These are phyloP conservation scores for Epinephelus malabaricus DNA, from an alignment of 2,797 vertebrate genomes.

Conservation along the genomic window DNA sequence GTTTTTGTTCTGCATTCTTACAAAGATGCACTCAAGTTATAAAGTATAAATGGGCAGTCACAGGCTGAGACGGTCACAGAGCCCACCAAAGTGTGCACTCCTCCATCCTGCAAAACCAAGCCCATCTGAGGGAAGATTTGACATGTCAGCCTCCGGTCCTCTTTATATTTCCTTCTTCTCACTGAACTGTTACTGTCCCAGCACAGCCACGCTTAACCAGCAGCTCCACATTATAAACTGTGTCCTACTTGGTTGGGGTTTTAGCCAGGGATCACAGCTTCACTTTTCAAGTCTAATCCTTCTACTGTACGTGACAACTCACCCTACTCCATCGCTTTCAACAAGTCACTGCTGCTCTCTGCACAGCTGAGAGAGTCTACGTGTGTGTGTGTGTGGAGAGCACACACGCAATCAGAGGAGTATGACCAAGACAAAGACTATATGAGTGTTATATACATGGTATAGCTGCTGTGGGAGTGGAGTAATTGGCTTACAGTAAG, in stretches of 20 bases:
- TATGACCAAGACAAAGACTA: not conserved
- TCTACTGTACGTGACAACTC: not conserved
- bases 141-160: not conserved
- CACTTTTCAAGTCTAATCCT: constrained; percentile 51
- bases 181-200: not conserved
- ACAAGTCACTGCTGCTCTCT: not conserved
- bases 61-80: too few relatives aligned
- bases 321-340: not conserved
- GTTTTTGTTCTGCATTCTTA: too few relatives aligned
- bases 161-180: not conserved
- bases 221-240: constrained; percentile 6
- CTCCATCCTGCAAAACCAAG: too few relatives aligned
- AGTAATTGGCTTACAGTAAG: constrained; percentile 62
- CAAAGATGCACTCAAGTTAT: too few relatives aligned
- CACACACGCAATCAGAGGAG: not conserved
- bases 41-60: too few relatives aligned
- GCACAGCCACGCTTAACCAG: constrained; percentile 1
- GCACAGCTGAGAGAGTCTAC: not conserved
- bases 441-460: not conserved
- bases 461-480: constrained; percentile 27
- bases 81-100: too few relatives aligned
- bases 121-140: too few relatives aligned
- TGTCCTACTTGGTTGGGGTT: constrained; percentile 33
- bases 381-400: not conserved
- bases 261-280: constrained; percentile 35